Evolutionary conservation across 1,140 invertebrate species (phyloP), one percentile per base, ranked within the genome.

Genomic region (Dryas iulia): DNA sequence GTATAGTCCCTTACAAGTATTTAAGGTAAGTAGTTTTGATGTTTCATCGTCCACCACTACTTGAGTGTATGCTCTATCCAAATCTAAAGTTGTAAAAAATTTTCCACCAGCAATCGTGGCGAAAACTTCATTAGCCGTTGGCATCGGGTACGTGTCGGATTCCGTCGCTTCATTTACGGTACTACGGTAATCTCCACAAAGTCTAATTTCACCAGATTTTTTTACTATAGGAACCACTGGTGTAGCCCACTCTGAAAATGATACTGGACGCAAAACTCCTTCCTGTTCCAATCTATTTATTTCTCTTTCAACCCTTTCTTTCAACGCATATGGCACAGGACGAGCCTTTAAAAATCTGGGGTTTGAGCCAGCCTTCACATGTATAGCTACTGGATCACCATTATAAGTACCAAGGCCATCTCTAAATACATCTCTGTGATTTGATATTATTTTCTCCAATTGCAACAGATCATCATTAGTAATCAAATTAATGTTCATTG

Each of bases 201-300:
- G n/a, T n/a, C n/a, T n/a, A n/a, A n/a, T n/a, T n/a, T n/a, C n/a
- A n/a, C 88, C 68, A n/a, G 88, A 80, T 23, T 73, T 76, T 77
- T 94, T 94, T 30, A 88, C 39, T 8, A 94, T 86, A 0, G 91
- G 76, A 0, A 93, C 92, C 4, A 94, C 77, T 0, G 90, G 89
- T 14, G 89, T 83, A 5, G 81, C 89, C n/a, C 84, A 93, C 8
- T 84, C 77, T 18, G 72, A 76, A 68, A 65, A 74, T n/a, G 75
- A 64, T 12, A 77, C 35, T 8, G 70, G 69, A 12, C 62, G 64
- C 1, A 84, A 60, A 5, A 83, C 71, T 6, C 73, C 79, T 60
- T 85, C 71, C 6, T 58, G 23, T 25, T 79, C 77, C 31, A 93
- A 68, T 64, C 83, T 62, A n/a, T 91, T 77, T 26, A 92, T 72